A percentile compares a stretch with the other conserved stretches of the same genome.
phyloP scores from a whole-genome alignment of 2,888 invertebrate species.

The Notodonta ziczac region DNA sequence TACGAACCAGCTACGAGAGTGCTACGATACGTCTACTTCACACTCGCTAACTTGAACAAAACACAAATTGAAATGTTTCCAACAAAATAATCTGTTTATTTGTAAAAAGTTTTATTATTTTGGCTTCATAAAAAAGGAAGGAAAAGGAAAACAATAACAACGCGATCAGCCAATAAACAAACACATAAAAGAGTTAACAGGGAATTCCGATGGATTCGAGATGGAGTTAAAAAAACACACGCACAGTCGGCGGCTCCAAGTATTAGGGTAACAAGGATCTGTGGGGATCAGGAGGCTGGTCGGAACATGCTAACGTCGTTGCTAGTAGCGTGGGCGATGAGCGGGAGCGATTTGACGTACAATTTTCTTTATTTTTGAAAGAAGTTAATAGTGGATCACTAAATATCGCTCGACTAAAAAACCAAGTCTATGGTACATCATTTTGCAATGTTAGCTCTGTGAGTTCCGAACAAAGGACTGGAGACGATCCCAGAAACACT shows the following conservation, averaged over 20 bases:
- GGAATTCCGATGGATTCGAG: constrained; percentile 54
- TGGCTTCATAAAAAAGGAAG: constrained; percentile 18
- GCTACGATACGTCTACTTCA: constrained; percentile 28
- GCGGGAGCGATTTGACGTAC: constrained; percentile 8
- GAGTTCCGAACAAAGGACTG: no score
- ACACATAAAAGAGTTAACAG: constrained; percentile 51
- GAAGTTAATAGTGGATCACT: no score
- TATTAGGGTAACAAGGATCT: constrained; percentile 72
- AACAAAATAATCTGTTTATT: constrained; percentile 5
- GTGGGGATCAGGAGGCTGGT: constrained; percentile 58
- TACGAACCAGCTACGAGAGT: constrained; percentile 25
- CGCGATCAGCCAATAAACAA: constrained; percentile 41
- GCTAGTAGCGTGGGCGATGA: constrained; percentile 26
- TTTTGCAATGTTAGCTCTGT: no score
- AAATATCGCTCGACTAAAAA: no score
- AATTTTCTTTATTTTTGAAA: neutral
- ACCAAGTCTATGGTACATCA: no score
- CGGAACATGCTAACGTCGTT: constrained; percentile 57
- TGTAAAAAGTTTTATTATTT: constrained; percentile 22
- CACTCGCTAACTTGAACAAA: constrained; percentile 9
- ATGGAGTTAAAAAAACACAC: constrained; percentile 66
- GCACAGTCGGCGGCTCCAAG: constrained; percentile 55
- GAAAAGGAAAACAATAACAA: constrained; percentile 31
- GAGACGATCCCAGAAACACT: no score
- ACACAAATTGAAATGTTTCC: constrained; percentile 5